Conservation (phyloP, 2,797 vertebrate genomes). For the Crenichthys baileyi region DNA sequence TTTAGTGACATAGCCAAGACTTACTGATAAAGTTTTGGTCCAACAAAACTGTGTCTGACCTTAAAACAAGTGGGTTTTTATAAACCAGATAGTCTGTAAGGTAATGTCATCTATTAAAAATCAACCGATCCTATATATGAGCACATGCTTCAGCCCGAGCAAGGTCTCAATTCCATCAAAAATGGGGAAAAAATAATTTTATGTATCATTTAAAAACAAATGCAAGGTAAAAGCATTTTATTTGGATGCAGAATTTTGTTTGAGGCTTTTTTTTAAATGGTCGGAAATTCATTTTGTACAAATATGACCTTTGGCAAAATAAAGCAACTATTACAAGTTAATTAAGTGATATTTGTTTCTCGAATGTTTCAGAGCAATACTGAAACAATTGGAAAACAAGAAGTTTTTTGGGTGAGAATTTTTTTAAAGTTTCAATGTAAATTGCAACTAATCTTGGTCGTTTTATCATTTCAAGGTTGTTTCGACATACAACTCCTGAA, state of each 20-base stretch:
- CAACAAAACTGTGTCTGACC: too few species aligned
- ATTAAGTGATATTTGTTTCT: background rate
- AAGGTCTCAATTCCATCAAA: background rate
- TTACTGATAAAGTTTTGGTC: too few species aligned
- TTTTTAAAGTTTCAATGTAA: background rate
- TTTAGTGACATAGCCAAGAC: too few species aligned
- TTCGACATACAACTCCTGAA: background rate
- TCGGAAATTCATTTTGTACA: background rate
- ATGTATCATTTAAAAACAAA: background rate
- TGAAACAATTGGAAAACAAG: background rate
- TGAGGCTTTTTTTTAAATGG: background rate
- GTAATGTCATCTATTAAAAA: too few species aligned
- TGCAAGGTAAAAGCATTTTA: background rate
- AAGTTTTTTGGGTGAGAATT: background rate
- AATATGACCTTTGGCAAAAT: background rate
- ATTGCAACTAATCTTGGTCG: background rate
- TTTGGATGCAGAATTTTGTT: background rate
- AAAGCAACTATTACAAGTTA: background rate
- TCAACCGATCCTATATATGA: too few species aligned
- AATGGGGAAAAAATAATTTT: background rate
- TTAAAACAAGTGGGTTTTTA: too few species aligned
- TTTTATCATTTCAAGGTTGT: background rate
- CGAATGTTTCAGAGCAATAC: background rate
- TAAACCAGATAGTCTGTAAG: too few species aligned
- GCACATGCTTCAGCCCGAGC: too few species aligned